These are phyloP conservation scores for Antedon mediterranea DNA, from an alignment of 53 echinoderm and acorn worm species.

Conservation along the genomic window DNA sequence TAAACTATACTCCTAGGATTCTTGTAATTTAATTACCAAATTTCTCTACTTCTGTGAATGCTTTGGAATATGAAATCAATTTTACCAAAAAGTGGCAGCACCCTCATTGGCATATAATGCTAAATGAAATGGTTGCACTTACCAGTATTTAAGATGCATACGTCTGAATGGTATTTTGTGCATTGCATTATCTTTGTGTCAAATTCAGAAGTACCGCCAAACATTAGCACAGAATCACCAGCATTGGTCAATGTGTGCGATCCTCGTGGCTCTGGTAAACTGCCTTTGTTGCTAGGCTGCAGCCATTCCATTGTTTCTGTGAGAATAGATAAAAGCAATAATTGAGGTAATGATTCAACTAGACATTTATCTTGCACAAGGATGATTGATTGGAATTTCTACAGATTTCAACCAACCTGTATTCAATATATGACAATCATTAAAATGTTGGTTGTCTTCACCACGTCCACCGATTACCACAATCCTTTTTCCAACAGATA, in stretches of 20 bases:
- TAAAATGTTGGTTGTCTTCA: conserved; percentile 9
- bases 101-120: too few species aligned
- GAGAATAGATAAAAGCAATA: too few species aligned
- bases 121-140: too few species aligned
- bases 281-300: background rate
- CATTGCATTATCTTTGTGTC: conserved; percentile 5
- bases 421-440: conserved; percentile 3
- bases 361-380: too few species aligned
- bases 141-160: conserved; percentile 1
- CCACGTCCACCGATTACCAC: background rate
- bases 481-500: background rate
- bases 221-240: background rate
- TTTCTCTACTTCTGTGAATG: too few species aligned
- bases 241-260: background rate
- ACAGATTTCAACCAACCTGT: background rate
- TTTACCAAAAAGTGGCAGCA: too few species aligned
- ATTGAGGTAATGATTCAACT: too few species aligned
- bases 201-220: conserved; percentile 3
- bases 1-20: too few species aligned
- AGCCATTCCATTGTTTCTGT: conserved; percentile 8
- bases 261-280: background rate
- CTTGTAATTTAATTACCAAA: too few species aligned
- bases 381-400: too few species aligned
- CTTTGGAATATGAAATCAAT: too few species aligned
- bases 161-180: background rate